Conservation (phyloP, 2,113 vertebrate genomes). For the Melanotaenia duboulayi region DNA sequence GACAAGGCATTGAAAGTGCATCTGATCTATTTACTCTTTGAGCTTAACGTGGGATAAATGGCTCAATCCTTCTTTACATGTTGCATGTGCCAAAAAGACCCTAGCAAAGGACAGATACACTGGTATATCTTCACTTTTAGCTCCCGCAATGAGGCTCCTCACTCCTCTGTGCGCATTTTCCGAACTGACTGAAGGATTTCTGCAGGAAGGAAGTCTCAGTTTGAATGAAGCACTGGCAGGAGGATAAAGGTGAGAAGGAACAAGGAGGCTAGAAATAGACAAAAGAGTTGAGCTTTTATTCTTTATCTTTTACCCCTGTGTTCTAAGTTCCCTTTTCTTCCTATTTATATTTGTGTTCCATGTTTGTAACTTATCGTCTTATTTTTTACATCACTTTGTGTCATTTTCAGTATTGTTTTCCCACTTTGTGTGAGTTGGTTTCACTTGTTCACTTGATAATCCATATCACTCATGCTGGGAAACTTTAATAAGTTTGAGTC, state of each 20-base stretch:
- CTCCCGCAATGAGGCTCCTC: neutral
- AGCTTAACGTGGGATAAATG: neutral
- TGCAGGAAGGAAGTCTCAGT: too few relatives aligned
- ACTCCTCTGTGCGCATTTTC: neutral
- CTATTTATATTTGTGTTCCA: neutral
- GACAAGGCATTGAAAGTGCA: neutral
- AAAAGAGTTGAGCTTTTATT: too few relatives aligned
- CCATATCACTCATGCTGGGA: too few relatives aligned
- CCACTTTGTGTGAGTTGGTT: too few relatives aligned
- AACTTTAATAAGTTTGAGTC: too few relatives aligned
- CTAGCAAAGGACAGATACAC: neutral
- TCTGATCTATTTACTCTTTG: neutral
- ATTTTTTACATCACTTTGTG: neutral
- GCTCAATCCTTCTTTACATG: too few relatives aligned
- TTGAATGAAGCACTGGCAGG: neutral
- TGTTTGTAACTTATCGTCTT: neutral
- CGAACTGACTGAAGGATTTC: too few relatives aligned
- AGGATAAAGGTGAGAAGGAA: neutral
- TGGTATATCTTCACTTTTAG: neutral
- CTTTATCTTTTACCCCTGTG: neutral
- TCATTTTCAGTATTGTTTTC: too few relatives aligned
- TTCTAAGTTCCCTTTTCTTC: neutral
- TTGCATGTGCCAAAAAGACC: neutral
- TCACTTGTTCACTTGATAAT: too few relatives aligned
- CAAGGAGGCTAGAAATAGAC: neutral